phyloP scores from a whole-genome alignment of 53 echinoderm and acorn worm genomes.

The Astropecten irregularis region DNA sequence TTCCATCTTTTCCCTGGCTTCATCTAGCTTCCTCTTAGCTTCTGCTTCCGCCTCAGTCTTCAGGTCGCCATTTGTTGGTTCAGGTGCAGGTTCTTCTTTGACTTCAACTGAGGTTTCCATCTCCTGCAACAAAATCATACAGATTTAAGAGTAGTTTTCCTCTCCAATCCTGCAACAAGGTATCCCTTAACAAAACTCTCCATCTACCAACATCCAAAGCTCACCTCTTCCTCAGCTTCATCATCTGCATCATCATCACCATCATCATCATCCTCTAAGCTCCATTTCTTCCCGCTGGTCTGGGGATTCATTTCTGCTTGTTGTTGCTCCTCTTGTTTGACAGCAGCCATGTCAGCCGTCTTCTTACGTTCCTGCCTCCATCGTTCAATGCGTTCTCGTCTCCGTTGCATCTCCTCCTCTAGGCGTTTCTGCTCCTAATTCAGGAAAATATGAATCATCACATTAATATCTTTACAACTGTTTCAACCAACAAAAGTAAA shows the following conservation, averaged over 20 bases:
- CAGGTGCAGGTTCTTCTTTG: slow-evolving; percentile 10
- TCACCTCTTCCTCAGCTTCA: slow-evolving; percentile 29
- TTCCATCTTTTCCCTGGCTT: slow-evolving; percentile 36
- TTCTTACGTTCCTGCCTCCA: slow-evolving; percentile 95
- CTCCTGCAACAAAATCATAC: neutral
- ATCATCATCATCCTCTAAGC: slow-evolving; percentile 93
- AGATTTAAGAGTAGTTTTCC: neutral
- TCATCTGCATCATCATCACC: slow-evolving; percentile 75
- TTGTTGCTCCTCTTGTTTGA: neutral
- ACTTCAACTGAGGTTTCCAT: slow-evolving; percentile 37
- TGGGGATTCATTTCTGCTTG: neutral
- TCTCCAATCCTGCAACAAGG: no score
- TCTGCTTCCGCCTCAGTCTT: neutral
- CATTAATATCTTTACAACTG: no score
- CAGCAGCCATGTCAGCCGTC: slow-evolving; percentile 53
- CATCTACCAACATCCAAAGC: neutral
- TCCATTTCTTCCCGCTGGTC: slow-evolving; percentile 86
- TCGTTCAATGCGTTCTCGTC: slow-evolving; percentile 90
- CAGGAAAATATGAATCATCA: neutral
- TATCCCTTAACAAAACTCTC: no score
- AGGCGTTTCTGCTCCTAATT: slow-evolving; percentile 90
- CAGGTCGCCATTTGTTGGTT: neutral
- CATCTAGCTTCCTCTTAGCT: neutral
- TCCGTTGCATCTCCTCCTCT: slow-evolving; percentile 91
- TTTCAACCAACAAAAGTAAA: no score